These are phyloP conservation scores for Eudasyphora cyanicolor DNA, from an alignment of 2,888 invertebrate genomes.

Conservation along the genomic window DNA sequence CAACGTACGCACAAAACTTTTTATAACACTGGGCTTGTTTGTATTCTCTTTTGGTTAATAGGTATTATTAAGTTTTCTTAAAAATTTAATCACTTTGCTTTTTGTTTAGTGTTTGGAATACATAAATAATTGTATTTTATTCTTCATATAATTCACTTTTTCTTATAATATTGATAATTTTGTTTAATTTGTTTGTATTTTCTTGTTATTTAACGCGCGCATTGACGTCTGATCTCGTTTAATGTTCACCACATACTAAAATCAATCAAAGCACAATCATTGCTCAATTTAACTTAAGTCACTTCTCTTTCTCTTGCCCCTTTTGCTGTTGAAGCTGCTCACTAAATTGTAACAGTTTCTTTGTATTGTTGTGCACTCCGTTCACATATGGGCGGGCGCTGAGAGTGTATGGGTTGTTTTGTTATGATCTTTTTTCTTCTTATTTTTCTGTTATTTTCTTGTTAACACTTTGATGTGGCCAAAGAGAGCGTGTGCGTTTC, in stretches of 20 bases:
- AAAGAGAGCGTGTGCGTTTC: constrained; percentile 53
- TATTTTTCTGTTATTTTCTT: too few species aligned
- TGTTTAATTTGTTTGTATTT: constrained; percentile 27
- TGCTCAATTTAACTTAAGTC: constrained; percentile 59
- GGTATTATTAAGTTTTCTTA: not conserved
- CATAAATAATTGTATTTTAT: constrained; percentile 42
- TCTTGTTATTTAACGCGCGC: constrained; percentile 50
- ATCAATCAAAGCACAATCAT: constrained; percentile 70
- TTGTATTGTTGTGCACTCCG: constrained; percentile 36
- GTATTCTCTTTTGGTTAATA: not conserved
- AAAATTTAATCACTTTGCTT: constrained; percentile 19
- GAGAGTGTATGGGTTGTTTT: constrained; percentile 26
- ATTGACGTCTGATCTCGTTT: constrained; percentile 65
- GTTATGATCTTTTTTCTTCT: constrained; percentile 49
- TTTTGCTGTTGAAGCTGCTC: constrained; percentile 53
- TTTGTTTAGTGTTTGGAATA: constrained; percentile 6
- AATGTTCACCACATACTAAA: constrained; percentile 68
- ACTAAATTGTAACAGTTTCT: constrained; percentile 61
- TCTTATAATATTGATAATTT: constrained; percentile 25
- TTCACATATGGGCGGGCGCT: constrained; percentile 30
- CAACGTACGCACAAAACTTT: not conserved
- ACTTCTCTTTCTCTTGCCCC: constrained; percentile 35
- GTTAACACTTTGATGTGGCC: constrained; percentile 49
- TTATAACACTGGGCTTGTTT: constrained; percentile 12
- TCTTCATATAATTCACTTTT: constrained; percentile 25